Percentiles rank a stretch among this genome's conserved stretches.
phyloP scores from a whole-genome alignment of 2,888 invertebrate genomes.

The Calliopum simillimum region DNA sequence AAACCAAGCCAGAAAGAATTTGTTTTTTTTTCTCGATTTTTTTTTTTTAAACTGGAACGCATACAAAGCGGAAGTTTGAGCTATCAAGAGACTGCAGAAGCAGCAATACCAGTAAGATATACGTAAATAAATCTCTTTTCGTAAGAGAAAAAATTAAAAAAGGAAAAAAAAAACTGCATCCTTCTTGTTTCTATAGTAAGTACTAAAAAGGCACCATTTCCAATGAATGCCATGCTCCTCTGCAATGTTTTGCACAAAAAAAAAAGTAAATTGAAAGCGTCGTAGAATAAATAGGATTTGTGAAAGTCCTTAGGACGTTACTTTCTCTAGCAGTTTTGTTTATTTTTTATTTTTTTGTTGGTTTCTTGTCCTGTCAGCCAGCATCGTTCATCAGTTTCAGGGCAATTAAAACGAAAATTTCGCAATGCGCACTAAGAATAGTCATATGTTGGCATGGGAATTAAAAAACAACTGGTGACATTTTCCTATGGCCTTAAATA shows the following conservation, averaged over 20 bases:
- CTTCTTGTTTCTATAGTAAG: too few relatives aligned
- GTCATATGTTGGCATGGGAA: neutral
- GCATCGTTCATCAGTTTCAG: constrained; percentile 33
- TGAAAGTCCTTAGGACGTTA: constrained; percentile 14
- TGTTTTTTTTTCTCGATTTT: neutral
- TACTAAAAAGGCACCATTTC: neutral
- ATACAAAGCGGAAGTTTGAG: constrained; percentile 23
- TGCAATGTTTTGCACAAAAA: neutral
- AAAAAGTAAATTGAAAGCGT: neutral
- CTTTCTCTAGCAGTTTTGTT: neutral
- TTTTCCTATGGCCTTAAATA: too few relatives aligned
- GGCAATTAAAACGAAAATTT: constrained; percentile 30
- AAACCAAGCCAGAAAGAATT: neutral
- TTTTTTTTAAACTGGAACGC: constrained; percentile 7
- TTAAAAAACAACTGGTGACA: too few relatives aligned
- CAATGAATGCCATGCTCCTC: neutral
- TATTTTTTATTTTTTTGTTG: constrained; percentile 1
- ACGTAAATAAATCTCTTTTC: constrained; percentile 26
- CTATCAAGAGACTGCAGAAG: constrained; percentile 15
- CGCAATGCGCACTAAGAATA: constrained; percentile 7
- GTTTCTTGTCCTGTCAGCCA: constrained; percentile 7
- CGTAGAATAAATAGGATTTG: constrained; percentile 21
- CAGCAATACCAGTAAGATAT: neutral
- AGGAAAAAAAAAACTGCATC: too few relatives aligned
- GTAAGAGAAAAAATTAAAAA: too few relatives aligned